Percentiles rank a stretch among this genome's conserved stretches.
phyloP scores from a whole-genome alignment of 23 tunicate species.

The Styela clava region DNA sequence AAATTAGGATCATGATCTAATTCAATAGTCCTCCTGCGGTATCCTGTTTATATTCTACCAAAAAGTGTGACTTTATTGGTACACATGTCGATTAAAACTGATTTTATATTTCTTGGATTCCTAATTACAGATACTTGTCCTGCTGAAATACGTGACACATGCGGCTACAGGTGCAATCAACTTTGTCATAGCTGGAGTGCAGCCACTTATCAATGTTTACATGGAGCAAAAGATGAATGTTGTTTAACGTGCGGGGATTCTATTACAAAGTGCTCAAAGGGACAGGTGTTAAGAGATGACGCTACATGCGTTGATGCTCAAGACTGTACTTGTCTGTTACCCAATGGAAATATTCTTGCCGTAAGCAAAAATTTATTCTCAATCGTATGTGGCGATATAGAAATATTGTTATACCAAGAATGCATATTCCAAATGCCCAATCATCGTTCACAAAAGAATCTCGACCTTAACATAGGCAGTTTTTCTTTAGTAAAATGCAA shows the following conservation, averaged over 20 bases:
- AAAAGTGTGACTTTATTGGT: no score
- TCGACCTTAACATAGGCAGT: no score
- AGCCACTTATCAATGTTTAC: slow-evolving; percentile 90
- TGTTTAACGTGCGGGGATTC: slow-evolving; percentile 82
- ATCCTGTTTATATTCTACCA: no score
- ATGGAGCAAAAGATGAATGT: slow-evolving; percentile 52
- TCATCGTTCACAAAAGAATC: no score
- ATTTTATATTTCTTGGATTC: no score
- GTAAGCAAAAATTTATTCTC: slow-evolving; percentile 41
- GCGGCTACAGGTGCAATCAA: slow-evolving; percentile 75
- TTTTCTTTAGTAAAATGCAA: no score
- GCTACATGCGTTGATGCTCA: slow-evolving; percentile 61
- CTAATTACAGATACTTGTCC: slow-evolving; percentile 81
- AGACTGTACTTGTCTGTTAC: slow-evolving; percentile 86
- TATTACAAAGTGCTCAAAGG: slow-evolving; percentile 48
- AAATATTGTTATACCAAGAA: no score
- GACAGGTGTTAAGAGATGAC: slow-evolving; percentile 65
- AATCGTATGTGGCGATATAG: no score
- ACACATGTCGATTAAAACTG: no score
- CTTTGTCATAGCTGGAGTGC: slow-evolving; percentile 97
- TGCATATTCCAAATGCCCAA: no score
- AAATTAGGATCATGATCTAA: no score
- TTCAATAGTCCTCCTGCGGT: no score
- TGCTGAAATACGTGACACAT: slow-evolving; percentile 41
- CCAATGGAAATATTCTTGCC: slow-evolving; percentile 91